phyloP scores from a whole-genome alignment of 2,797 vertebrate genomes.

The Rhinella marina region DNA sequence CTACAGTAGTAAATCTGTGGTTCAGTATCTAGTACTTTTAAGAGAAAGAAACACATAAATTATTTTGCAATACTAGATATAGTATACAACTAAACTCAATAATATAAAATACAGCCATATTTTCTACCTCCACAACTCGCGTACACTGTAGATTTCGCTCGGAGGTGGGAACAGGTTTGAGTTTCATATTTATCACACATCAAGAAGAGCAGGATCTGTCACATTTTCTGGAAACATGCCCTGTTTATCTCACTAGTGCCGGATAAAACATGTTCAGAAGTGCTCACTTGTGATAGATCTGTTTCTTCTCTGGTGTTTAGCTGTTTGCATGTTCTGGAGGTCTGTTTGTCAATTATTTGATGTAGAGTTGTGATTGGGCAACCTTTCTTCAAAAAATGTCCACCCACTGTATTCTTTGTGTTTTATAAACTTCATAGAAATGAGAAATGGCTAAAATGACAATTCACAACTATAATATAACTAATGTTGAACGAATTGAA shows the following conservation, averaged over 20 bases:
- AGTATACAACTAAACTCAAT: constrained; percentile 11
- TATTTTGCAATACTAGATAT: constrained; percentile 4
- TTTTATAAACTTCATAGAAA: not conserved
- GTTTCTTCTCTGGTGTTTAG: not conserved
- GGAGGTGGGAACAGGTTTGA: not conserved
- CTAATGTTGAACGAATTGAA: not conserved
- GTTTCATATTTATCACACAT: constrained; percentile 16
- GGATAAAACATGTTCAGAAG: not conserved
- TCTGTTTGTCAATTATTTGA: not conserved
- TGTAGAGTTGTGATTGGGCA: not conserved
- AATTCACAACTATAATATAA: not conserved
- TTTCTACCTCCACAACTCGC: not conserved
- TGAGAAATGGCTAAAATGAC: not conserved
- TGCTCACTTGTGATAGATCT: not conserved
- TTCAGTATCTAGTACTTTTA: constrained; percentile 21
- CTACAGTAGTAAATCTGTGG: not conserved
- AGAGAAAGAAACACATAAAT: constrained; percentile 28
- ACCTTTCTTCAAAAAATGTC: not conserved
- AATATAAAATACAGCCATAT: constrained; percentile 29
- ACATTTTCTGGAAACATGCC: not conserved
- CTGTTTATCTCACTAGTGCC: not conserved
- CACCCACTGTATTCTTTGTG: not conserved
- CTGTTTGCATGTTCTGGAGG: not conserved
- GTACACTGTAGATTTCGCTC: not conserved
- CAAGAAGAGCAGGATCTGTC: not conserved